These are phyloP conservation scores for Sardina pilchardus DNA, from an alignment of 2,113 vertebrate species.

Conservation along the genomic window DNA sequence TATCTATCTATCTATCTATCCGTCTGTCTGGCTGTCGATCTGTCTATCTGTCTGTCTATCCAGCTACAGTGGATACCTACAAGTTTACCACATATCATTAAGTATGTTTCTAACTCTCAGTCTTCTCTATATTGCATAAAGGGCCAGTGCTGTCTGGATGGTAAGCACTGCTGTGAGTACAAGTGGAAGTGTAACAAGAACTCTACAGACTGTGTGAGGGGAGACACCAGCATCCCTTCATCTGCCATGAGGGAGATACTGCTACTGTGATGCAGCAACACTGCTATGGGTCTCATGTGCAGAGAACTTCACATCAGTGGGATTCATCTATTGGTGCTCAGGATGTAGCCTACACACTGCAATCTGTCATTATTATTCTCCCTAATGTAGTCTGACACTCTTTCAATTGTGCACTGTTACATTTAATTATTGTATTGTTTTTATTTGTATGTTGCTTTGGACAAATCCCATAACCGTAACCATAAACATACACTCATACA, in stretches of 20 bases:
- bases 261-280: neutral
- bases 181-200: slow-evolving; percentile 56
- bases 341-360: neutral
- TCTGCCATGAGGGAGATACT: slow-evolving; percentile 16
- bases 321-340: neutral
- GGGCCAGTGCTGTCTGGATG: slow-evolving; percentile 69
- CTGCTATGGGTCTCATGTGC: neutral
- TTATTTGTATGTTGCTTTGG: too few relatives aligned
- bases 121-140: slow-evolving; percentile 50
- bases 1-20: too few relatives aligned
- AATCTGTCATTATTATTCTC: too few relatives aligned
- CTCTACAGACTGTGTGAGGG: slow-evolving; percentile 47
- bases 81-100: neutral
- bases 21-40: too few relatives aligned
- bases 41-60: too few relatives aligned
- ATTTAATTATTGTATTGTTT: too few relatives aligned
- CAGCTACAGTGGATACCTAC: neutral
- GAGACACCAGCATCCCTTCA: slow-evolving; percentile 42
- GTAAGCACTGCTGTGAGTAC: slow-evolving; percentile 64
- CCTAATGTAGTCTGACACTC: too few relatives aligned
- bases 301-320: neutral
- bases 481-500: too few relatives aligned
- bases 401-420: too few relatives aligned
- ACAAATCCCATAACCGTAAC: too few relatives aligned
- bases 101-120: neutral